Evolutionary conservation across 2,888 invertebrate genomes (phyloP).

Genomic region (Agrochola litura): DNA sequence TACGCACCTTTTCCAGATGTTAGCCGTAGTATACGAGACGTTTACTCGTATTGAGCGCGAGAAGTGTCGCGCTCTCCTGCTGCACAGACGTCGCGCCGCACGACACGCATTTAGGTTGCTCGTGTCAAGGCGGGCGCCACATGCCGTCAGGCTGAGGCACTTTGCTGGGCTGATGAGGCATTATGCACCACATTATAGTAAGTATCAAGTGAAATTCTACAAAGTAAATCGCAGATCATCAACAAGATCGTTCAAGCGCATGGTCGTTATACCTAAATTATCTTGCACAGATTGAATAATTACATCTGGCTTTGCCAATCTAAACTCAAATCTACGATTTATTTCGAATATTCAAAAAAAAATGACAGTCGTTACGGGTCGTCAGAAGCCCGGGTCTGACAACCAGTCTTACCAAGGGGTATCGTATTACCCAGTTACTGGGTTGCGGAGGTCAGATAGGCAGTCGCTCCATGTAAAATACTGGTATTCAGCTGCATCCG

Average conservation of each 20-base stretch:
- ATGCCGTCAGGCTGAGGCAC: conserved; percentile 92
- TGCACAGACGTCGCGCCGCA: conserved; percentile 95
- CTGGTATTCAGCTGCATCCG: too few relatives aligned
- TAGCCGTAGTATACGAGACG: conserved; percentile 97
- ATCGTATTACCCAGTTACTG: too few relatives aligned
- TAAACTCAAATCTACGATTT: background rate
- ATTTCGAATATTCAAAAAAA: background rate
- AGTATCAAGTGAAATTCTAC: conserved; percentile 35
- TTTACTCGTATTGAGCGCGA: conserved; percentile 96
- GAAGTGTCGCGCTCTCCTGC: conserved; percentile 95
- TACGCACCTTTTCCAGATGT: conserved; percentile 90
- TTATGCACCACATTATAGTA: conserved; percentile 93
- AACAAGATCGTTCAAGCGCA: background rate
- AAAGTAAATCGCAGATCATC: background rate
- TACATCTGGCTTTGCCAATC: background rate
- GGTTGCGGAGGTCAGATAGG: too few relatives aligned
- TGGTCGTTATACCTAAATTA: background rate
- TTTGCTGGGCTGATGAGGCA: conserved; percentile 95
- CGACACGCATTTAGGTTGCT: conserved; percentile 95
- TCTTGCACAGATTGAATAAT: background rate
- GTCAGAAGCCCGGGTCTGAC: too few relatives aligned
- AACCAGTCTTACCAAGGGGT: too few relatives aligned
- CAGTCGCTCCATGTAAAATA: too few relatives aligned
- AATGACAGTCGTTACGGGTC: too few relatives aligned
- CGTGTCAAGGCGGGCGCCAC: conserved; percentile 94